Percentiles rank a stretch among this genome's conserved stretches.
phyloP scores from a whole-genome alignment of 2,113 vertebrate species.

The Vanacampus margaritifer region DNA sequence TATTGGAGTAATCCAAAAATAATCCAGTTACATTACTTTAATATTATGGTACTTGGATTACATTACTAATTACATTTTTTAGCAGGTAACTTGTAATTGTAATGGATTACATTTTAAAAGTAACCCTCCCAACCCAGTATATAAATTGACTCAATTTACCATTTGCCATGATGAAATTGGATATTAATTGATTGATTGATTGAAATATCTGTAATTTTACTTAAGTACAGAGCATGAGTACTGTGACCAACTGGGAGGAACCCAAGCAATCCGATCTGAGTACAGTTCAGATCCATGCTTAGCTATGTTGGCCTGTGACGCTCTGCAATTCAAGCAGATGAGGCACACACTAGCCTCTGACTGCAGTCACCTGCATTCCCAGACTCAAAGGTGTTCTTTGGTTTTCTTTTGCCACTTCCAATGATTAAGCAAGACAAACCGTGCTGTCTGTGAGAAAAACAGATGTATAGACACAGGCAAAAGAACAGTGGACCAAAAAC shows the following conservation, averaged over 20 bases:
- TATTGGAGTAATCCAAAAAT: too few species aligned
- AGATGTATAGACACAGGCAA: conserved; percentile 46
- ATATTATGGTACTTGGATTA: too few species aligned
- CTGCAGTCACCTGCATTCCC: conserved; percentile 38
- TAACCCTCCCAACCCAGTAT: too few species aligned
- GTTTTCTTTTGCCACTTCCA: conserved; percentile 3
- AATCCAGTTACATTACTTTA: too few species aligned
- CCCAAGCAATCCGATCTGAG: background rate
- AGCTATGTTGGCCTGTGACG: conserved; percentile 25
- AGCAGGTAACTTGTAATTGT: too few species aligned
- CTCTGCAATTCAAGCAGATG: conserved; percentile 35
- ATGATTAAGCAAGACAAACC: conserved; percentile 28
- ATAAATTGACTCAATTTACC: too few species aligned
- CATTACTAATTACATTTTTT: too few species aligned
- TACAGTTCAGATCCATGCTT: background rate
- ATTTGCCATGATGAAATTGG: too few species aligned
- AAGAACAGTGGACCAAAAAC: conserved; percentile 51
- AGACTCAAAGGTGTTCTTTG: conserved; percentile 37
- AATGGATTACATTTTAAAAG: too few species aligned
- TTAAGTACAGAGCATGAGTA: too few species aligned
- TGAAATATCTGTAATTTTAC: too few species aligned
- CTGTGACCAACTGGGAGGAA: background rate
- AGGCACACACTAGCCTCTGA: conserved; percentile 26
- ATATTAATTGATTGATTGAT: too few species aligned
- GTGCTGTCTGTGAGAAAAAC: conserved; percentile 51